These are phyloP conservation scores for Drosophila mettleri DNA, from an alignment of 2,888 invertebrate genomes.

Conservation along the genomic window DNA sequence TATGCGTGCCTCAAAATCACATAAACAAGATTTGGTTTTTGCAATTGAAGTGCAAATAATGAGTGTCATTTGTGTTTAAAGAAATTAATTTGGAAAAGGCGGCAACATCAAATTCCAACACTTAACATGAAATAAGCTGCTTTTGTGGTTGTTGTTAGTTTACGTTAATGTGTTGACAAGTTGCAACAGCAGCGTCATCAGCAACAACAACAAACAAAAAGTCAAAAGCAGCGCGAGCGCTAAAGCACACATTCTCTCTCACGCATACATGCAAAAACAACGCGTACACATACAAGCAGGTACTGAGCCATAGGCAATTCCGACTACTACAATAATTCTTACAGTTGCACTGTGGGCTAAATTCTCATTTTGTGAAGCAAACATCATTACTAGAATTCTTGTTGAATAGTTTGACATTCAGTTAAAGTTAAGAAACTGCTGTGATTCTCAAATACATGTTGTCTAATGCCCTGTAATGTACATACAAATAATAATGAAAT, in stretches of 20 bases:
- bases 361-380: background rate
- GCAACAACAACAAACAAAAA: conserved; percentile 47
- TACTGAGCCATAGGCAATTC: conserved; percentile 19
- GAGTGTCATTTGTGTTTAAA: conserved; percentile 29
- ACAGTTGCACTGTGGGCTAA: conserved; percentile 33
- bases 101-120: conserved; percentile 32
- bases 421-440: too few species aligned
- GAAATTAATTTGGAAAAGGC: conserved; percentile 38
- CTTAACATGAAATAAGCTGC: conserved; percentile 33
- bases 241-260: conserved; percentile 6
- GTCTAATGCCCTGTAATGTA: background rate
- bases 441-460: background rate
- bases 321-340: conserved; percentile 33
- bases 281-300: conserved; percentile 1
- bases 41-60: conserved; percentile 46
- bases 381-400: too few species aligned
- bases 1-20: conserved; percentile 28
- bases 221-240: conserved; percentile 24
- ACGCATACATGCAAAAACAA: background rate
- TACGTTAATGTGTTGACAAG: conserved; percentile 51
- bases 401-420: too few species aligned
- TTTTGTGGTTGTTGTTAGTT: conserved; percentile 25
- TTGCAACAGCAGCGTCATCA: conserved; percentile 52
- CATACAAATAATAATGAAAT: background rate
- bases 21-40: conserved; percentile 52